Conservation (phyloP, 2,113 vertebrate species). For the Gallinago jamesoni region DNA sequence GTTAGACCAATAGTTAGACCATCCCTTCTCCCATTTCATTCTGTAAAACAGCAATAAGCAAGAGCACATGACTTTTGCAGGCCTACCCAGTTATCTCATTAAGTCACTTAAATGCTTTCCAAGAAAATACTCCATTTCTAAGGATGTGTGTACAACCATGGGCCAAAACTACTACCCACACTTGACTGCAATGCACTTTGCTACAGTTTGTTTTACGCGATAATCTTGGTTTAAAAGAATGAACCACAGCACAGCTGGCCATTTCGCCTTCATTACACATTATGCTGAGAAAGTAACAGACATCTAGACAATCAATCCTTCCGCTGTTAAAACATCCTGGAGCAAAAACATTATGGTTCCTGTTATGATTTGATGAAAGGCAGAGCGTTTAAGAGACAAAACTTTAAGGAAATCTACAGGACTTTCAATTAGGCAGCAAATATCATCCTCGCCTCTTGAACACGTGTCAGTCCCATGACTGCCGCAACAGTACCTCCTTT, state of each 20-base stretch:
- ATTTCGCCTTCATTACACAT: neutral
- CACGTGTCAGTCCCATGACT: fast-evolving
- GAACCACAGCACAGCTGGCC: neutral
- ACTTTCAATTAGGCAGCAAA: neutral
- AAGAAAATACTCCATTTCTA: neutral
- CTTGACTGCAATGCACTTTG: neutral
- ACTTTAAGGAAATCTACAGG: neutral
- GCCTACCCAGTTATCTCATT: neutral
- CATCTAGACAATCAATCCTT: neutral
- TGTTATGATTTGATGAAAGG: neutral
- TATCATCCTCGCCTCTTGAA: neutral
- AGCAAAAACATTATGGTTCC: neutral
- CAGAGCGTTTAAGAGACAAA: neutral
- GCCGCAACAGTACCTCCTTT: neutral
- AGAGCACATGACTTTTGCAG: neutral
- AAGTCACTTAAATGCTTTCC: neutral
- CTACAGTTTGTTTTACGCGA: neutral
- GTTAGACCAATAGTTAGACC: neutral
- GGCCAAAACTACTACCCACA: neutral
- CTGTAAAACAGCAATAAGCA: neutral
- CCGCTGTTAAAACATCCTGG: neutral
- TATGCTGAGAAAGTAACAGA: neutral
- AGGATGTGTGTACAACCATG: neutral
- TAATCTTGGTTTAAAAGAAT: neutral
- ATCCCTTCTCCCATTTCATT: neutral